Evolutionary conservation across 2,113 vertebrate genomes (phyloP), one percentile per base, ranked within the genome.

Genomic region (Glaucomys volans): DNA sequence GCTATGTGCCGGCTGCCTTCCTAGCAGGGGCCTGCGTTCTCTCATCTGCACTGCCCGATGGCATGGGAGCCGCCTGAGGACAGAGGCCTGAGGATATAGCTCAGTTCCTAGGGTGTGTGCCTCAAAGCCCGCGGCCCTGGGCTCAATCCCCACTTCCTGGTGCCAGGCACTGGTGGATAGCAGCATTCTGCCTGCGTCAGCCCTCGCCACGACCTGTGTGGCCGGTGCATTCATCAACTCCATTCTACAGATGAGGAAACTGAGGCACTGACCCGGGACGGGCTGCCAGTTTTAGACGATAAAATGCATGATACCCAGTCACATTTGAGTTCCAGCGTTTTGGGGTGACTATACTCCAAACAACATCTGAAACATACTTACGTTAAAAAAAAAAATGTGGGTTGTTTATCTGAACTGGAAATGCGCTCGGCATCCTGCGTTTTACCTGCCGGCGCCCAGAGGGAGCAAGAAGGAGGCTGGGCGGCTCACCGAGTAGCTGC

Each of bases 401-500:
- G 28, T 5, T 28, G 75, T 52, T 74, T n/a, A 1, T 87, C 75
- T 18, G n/a, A 59, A 57, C 30, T 24, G 44, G 30, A 32, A 59
- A 8, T 4, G 10, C 40, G 3, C 11, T 5, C 18, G 20, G 50
- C 5, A 12, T n/a, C 62, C 37, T 1, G 18, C n/a, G 5, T 7
- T 37, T 32, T 22, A 6, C 8, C 32, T 0, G 17, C 20, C 2
- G 9, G 37, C 32, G 26, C 30, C 42, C 13, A 66, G 66, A 71
- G 84, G 66, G 66, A 20, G 32, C 69, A 8, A 26, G 35, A 35
- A n/a, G 64, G 67, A 64, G 77, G 37, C 40, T 18, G 22, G 5
- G 67, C 17, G 81, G 94, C 99, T 98, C 97, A 99, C 99, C 0
- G 98, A 98, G 97, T 99, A 99, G 94, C 98, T 98, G 76, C 99